These are phyloP conservation scores for Ladona fulva DNA, from an alignment of 1,140 invertebrate species.

Conservation along the genomic window DNA sequence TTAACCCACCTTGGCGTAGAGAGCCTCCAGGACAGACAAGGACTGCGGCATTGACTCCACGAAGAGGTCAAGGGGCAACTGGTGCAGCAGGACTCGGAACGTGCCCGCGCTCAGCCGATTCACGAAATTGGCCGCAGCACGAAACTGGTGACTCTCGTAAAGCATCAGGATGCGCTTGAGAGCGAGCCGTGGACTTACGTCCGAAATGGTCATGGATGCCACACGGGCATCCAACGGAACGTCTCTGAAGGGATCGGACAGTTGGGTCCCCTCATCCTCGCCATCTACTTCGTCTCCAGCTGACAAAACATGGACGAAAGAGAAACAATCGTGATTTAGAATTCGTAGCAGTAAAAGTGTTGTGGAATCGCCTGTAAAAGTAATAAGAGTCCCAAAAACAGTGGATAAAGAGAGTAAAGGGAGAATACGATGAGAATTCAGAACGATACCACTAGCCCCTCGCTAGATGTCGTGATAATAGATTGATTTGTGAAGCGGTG, in stretches of 20 bases:
- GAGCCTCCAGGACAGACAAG: slow-evolving; percentile 71
- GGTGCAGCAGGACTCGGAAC: slow-evolving; percentile 57
- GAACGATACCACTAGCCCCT: too few relatives aligned
- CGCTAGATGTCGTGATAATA: too few relatives aligned
- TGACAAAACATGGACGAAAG: too few relatives aligned
- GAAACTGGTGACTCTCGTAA: slow-evolving; percentile 66
- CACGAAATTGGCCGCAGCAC: slow-evolving; percentile 68
- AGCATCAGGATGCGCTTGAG: slow-evolving; percentile 61
- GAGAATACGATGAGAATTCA: too few relatives aligned
- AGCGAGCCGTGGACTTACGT: slow-evolving; percentile 63
- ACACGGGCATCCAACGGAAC: slow-evolving; percentile 30
- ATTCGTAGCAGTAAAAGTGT: too few relatives aligned
- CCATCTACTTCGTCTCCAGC: not conserved
- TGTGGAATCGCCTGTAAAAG: too few relatives aligned
- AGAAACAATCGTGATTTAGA: too few relatives aligned
- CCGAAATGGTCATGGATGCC: slow-evolving; percentile 44
- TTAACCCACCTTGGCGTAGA: slow-evolving; percentile 56
- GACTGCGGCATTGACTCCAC: slow-evolving; percentile 80
- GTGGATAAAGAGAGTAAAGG: too few relatives aligned
- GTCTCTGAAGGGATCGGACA: not conserved
- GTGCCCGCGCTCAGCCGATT: slow-evolving; percentile 62
- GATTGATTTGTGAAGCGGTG: too few relatives aligned
- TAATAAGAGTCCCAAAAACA: too few relatives aligned
- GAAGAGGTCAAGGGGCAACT: slow-evolving; percentile 76
- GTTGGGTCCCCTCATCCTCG: not conserved